Evolutionary conservation across 2,797 vertebrate genomes (phyloP).

Genomic region (Cetoscarus ocellatus): DNA sequence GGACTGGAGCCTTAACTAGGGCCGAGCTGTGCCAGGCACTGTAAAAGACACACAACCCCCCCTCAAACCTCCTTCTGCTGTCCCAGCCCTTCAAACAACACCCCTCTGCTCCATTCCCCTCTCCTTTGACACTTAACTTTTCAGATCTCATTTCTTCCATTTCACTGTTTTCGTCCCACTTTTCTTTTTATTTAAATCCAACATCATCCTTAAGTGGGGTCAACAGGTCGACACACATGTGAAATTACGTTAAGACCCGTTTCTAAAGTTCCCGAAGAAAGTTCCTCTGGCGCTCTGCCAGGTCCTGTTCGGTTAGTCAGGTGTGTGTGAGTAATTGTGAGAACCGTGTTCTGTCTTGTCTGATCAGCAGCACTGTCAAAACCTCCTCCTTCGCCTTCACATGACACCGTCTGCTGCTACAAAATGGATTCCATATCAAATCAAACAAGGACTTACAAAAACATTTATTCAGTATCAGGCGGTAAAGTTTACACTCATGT

Average conservation of each 20-base stretch:
- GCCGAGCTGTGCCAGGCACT: conserved; percentile 69
- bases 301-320: conserved; percentile 48
- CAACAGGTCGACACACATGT: conserved; percentile 21
- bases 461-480: conserved; percentile 14
- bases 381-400: conserved; percentile 31
- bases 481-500: conserved; percentile 24
- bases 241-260: conserved; percentile 34
- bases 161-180: conserved; percentile 1
- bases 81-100: conserved; percentile 40
- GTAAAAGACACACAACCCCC: conserved; percentile 59
- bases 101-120: conserved; percentile 32
- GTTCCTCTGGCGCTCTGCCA: conserved; percentile 52
- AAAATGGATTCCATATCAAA: conserved; percentile 26
- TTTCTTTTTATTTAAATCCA: not conserved
- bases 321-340: conserved; percentile 50
- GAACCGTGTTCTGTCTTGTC: conserved; percentile 71
- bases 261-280: conserved; percentile 56
- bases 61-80: conserved; percentile 33
- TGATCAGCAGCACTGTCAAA: conserved; percentile 53
- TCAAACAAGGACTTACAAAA: conserved; percentile 20
- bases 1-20: conserved; percentile 69
- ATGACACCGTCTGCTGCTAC: conserved; percentile 29
- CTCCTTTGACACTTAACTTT: conserved; percentile 32
- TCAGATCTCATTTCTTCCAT: conserved; percentile 14
- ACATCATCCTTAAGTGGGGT: conserved; percentile 33